These are phyloP conservation scores for Drosophila cognata DNA, from an alignment of 2,888 invertebrate genomes.

Conservation along the genomic window DNA sequence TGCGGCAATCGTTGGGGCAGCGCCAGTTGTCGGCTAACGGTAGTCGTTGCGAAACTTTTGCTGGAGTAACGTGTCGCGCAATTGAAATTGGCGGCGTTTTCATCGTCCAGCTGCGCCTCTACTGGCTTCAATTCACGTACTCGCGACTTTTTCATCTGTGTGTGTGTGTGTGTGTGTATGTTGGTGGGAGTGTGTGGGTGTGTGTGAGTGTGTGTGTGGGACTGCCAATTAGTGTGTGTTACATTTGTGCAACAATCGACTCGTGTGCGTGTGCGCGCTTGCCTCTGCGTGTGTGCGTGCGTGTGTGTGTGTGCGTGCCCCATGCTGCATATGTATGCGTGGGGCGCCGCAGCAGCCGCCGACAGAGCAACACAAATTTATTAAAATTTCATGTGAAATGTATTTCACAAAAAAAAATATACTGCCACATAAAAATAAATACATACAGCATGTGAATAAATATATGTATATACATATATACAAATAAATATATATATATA, in stretches of 20 bases:
- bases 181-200: slow-evolving; percentile 4
- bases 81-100: slow-evolving; percentile 78
- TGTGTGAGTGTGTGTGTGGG: slow-evolving; percentile 35
- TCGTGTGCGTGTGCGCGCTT: slow-evolving; percentile 36
- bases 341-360: slow-evolving; percentile 54
- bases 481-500: background rate
- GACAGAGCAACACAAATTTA: slow-evolving; percentile 28
- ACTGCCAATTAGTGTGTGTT: slow-evolving; percentile 67
- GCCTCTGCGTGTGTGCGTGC: slow-evolving; percentile 1
- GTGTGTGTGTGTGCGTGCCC: slow-evolving; percentile 36
- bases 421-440: background rate
- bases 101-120: slow-evolving; percentile 54
- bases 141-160: slow-evolving; percentile 37
- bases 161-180: slow-evolving; percentile 11
- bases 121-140: slow-evolving; percentile 41
- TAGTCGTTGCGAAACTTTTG: slow-evolving; percentile 85
- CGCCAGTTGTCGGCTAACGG: slow-evolving; percentile 74
- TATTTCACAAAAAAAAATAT: background rate
- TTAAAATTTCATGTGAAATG: slow-evolving; percentile 31
- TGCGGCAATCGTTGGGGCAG: slow-evolving; percentile 72
- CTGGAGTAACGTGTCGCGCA: slow-evolving; percentile 83
- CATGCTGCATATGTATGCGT: slow-evolving; percentile 42
- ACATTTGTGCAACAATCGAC: slow-evolving; percentile 63
- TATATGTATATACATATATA: background rate
- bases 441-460: slow-evolving; percentile 1